Evolutionary conservation across 2,113 vertebrate genomes (phyloP).

Genomic region (Rhynchomys soricoides): DNA sequence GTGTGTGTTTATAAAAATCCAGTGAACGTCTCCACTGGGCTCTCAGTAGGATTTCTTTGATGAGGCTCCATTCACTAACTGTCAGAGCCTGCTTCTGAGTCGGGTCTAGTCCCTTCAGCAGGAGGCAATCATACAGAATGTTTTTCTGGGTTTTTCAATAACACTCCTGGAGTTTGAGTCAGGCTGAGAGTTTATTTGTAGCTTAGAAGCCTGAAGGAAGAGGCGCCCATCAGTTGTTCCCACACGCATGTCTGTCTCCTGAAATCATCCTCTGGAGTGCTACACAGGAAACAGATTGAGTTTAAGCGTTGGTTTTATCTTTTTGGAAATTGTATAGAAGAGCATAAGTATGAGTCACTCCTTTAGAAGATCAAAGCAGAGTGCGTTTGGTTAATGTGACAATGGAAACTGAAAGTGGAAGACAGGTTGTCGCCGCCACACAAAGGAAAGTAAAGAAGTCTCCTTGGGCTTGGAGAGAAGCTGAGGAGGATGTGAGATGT

Average conservation of each 20-base stretch:
- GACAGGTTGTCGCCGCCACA: not conserved
- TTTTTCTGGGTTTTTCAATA: not conserved
- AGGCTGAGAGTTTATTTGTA: not conserved
- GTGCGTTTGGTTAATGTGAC: not conserved
- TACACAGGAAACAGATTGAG: too few species aligned
- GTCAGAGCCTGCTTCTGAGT: not conserved
- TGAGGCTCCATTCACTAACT: not conserved
- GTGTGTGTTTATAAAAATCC: not conserved
- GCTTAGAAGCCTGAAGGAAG: accelerated
- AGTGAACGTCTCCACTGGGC: not conserved
- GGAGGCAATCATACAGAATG: not conserved
- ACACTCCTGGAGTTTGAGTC: not conserved
- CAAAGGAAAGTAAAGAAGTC: not conserved
- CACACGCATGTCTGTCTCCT: accelerated
- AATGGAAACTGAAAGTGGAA: not conserved
- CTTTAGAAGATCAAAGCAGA: not conserved
- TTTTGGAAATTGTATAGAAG: not conserved
- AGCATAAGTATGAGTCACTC: not conserved
- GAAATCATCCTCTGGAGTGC: too few species aligned
- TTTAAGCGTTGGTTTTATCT: not conserved
- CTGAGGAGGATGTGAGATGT: accelerated
- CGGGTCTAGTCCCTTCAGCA: not conserved
- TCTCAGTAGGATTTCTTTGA: not conserved
- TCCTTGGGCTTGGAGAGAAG: not conserved
- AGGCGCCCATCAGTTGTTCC: too few species aligned